Evolutionary conservation across 2,797 vertebrate genomes (phyloP), one percentile per base, ranked within the genome.

Genomic region (Sebastes matsubarae): DNA sequence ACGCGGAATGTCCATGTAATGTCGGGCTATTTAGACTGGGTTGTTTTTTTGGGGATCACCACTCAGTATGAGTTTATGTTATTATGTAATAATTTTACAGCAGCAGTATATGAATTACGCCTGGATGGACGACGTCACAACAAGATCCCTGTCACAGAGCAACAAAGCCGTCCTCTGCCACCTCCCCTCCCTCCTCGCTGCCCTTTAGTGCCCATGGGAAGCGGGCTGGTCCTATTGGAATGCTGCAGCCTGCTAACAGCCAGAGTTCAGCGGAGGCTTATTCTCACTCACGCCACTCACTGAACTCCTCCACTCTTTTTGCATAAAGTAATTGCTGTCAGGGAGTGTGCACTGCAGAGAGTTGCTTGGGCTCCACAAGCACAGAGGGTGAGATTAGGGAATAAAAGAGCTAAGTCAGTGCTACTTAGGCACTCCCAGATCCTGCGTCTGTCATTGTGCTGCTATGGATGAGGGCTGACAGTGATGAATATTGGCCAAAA

Each of bases 401-500:
- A 93, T 89, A 91, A 94, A 94, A 93, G 86, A 93, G 92, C 93
- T 82, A 86, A 92, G 86, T 94, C 90, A 93, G 90, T 94, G 92
- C 90, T 92, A 87, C 92, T 91, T 92, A 90, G 86, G 91, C 90
- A 91, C 90, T 92, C 85, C 77, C 85, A 68, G 86, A 82, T 77
- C 79, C 89, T 81, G 89, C 83, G 70, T 94, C 91, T 92, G 86
- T 90, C 92, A 93, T 89, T 86, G 87, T 69, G 65, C 87, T 10
- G 84, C 87, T 24, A 74, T 90, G 91, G 89, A 94, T 93, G 93
- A 93, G 81, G 87, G 88, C 80, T 96, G 95, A 96, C 95, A 96
- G 93, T 95, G 95, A 95, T 96, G 95, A 95, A 95, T 95, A 95
- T 95, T 95, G 87, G 92, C 90, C 92, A 95, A 95, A 95, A 94